Percentiles rank a stretch among this genome's conserved stretches.
Evolutionary conservation across 2,113 vertebrate species (phyloP).

Genomic region (Charadrius vociferus): DNA sequence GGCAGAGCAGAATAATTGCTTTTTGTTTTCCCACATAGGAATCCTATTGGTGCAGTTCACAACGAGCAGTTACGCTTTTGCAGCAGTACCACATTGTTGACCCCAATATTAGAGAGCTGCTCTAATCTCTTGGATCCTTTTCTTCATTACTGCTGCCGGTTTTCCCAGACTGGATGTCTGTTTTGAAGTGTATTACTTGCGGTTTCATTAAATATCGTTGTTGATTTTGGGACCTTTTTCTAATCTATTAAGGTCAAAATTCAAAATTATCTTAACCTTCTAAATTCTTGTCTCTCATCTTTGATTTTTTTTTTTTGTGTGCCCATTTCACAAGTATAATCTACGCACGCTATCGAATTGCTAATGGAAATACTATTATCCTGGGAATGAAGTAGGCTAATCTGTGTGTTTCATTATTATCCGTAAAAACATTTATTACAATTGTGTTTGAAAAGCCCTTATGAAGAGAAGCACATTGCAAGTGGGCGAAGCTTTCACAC

Average conservation of each 20-base stretch:
- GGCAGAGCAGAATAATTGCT: background rate
- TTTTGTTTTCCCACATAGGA: background rate
- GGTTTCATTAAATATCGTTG: background rate
- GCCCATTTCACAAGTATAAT: background rate
- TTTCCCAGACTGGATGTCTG: background rate
- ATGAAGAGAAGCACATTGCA: background rate
- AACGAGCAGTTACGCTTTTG: background rate
- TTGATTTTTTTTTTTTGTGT: background rate
- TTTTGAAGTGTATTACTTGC: background rate
- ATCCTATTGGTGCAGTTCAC: background rate
- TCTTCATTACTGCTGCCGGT: background rate
- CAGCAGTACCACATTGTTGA: background rate
- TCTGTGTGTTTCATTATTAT: background rate
- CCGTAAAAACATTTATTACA: background rate
- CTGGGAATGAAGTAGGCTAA: background rate
- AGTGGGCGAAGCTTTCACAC: background rate
- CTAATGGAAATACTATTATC: background rate
- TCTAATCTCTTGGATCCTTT: background rate
- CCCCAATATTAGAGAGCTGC: background rate
- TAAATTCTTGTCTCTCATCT: background rate
- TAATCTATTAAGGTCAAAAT: background rate
- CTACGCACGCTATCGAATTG: background rate
- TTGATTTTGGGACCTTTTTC: background rate
- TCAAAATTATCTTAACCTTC: background rate
- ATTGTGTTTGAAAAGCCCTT: fast-evolving